These are phyloP conservation scores for Sinhomidia bicolor DNA, from an alignment of 2,888 invertebrate species.

Conservation along the genomic window DNA sequence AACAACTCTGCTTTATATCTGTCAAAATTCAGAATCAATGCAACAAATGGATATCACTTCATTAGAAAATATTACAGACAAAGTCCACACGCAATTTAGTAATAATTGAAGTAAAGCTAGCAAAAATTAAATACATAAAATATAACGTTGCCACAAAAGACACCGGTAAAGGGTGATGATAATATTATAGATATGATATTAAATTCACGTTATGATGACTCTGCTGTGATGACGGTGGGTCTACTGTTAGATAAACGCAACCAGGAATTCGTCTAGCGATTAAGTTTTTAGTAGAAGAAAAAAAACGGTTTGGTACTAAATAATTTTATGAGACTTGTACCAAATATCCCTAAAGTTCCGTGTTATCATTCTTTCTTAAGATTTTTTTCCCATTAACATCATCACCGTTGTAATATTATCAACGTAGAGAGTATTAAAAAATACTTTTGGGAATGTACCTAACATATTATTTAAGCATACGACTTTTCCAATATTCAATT, in stretches of 20 bases:
- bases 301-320: not conserved
- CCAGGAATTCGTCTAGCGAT: slow-evolving; percentile 41
- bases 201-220: no score
- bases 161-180: slow-evolving; percentile 12
- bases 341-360: slow-evolving; percentile 29
- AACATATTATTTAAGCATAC: slow-evolving; percentile 42
- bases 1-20: not conserved
- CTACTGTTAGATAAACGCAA: not conserved
- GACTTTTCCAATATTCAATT: slow-evolving; percentile 10
- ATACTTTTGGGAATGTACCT: not conserved
- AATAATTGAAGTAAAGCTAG: not conserved
- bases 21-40: slow-evolving; percentile 1
- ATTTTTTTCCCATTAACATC: not conserved
- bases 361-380: not conserved
- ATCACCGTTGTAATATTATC: not conserved
- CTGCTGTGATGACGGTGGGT: not conserved
- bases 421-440: not conserved
- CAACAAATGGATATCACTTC: not conserved
- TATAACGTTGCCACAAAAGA: slow-evolving; percentile 31
- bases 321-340: slow-evolving; percentile 1
- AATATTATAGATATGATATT: no score
- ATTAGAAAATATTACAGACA: not conserved
- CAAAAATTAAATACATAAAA: not conserved
- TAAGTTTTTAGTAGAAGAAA: not conserved
- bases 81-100: slow-evolving; percentile 45